Evolutionary conservation across 2,113 vertebrate genomes (phyloP), one percentile per base, ranked within the genome.

Genomic region (Anguilla japonica): DNA sequence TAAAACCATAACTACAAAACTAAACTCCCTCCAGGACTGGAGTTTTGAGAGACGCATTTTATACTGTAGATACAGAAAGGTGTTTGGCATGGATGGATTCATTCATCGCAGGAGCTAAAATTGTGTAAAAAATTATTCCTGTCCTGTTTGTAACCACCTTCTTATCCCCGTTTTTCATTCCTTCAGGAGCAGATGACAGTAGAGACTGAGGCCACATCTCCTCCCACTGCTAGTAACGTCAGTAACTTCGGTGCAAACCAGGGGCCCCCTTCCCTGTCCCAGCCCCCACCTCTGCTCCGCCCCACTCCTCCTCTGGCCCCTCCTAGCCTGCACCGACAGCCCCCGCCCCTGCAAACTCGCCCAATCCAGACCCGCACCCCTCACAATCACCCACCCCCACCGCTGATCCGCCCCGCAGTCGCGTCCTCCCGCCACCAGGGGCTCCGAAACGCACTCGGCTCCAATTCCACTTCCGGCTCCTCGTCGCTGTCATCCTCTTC

Each of bases 371-470:
- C 89, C 93, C 91, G 95, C 81, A 91, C 96, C 41, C 89, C 96
- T 85, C 97, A 95, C 95, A 94, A 96, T 91, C 97, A 97, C 89
- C 97, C 96, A 0, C 97, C 97, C 0, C 97, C 97, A 0, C 97
- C 97, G 0, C 96, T 98, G 81, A 97, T 98, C 89, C 96, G 96
- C 5, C 97, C 97, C 0, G 95, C 96, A 0, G 93, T 96, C 53
- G 95, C 93, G n/a, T 79, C 84, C 40, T 53, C 84, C 50, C 84
- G 84, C 53, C 84, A 85, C 75, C 84, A 29, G 39, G 84, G 75
- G 78, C 84, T 60, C 50, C 84, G 84, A 13, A 85, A 60, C 84
- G 41, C 84, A 20, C 75, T 50, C 11, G 29, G 78, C 46, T 79
- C 67, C 34, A 85, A 46, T 26, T 85, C 84, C 71, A 85, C 46